Percentiles rank a stretch among this genome's conserved stretches.
Conservation (phyloP, 2,113 vertebrate species). For the Heterocephalus glaber region DNA sequence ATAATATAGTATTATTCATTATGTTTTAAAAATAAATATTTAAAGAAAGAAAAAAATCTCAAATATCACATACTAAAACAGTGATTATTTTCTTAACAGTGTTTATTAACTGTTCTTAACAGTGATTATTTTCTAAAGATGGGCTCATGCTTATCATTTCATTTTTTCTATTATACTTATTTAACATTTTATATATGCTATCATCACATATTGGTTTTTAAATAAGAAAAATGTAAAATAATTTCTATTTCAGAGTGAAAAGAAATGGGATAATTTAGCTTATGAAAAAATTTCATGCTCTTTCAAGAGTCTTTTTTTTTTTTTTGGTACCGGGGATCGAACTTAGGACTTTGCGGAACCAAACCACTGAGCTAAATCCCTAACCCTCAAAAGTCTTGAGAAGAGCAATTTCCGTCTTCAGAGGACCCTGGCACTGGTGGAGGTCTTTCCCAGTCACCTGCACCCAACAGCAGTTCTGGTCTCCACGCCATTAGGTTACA, state of each 20-base stretch:
- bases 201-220: slow-evolving; percentile 23
- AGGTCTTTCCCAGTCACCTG: not conserved
- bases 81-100: not conserved
- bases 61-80: slow-evolving; percentile 1
- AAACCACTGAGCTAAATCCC: too few species aligned
- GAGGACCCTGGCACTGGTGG: not conserved
- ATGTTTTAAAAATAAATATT: not conserved
- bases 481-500: not conserved
- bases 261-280: slow-evolving; percentile 34
- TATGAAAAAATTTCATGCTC: not conserved
- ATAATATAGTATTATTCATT: not conserved
- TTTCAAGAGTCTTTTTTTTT: too few species aligned
- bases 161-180: not conserved
- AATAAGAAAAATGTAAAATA: slow-evolving; percentile 26
- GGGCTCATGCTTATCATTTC: not conserved
- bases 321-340: too few species aligned
- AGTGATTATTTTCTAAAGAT: slow-evolving; percentile 50
- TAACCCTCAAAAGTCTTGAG: slow-evolving; percentile 16
- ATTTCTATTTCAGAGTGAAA: slow-evolving; percentile 35
- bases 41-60: slow-evolving; percentile 15
- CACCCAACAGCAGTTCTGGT: not conserved
- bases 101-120: too few species aligned
- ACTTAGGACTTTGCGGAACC: too few species aligned
- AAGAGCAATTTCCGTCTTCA: not conserved
- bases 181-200: not conserved